A percentile compares a stretch with the other conserved stretches of the same genome.
These are phyloP conservation scores for Cinclus mexicanus DNA, from an alignment of 2,113 vertebrate genomes.

Conservation along the genomic window DNA sequence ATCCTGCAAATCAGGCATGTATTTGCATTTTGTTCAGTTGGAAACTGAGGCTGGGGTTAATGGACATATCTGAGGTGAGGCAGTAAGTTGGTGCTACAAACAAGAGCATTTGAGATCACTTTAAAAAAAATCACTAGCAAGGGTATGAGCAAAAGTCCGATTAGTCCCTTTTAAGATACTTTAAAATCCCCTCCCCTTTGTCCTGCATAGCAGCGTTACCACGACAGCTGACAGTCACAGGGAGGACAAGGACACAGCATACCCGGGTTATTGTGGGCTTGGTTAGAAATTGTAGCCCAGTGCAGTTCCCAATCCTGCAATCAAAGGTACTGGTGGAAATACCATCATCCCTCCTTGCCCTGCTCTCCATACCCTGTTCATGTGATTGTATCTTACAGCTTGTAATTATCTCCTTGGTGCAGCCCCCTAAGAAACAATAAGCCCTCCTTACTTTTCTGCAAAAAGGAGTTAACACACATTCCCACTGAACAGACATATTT, in stretches of 20 bases:
- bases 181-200: neutral
- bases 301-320: neutral
- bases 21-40: neutral
- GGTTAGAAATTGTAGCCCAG: neutral
- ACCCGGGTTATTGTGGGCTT: neutral
- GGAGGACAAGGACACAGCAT: neutral
- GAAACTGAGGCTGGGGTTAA: neutral
- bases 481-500: neutral
- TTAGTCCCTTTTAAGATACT: neutral
- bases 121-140: neutral
- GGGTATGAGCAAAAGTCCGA: neutral
- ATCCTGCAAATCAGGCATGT: neutral
- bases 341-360: neutral
- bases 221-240: neutral
- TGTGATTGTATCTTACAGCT: neutral
- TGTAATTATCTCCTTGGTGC: slow-evolving; percentile 20
- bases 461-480: neutral
- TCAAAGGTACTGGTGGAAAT: neutral
- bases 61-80: neutral
- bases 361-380: neutral
- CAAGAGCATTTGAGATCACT: accelerated
- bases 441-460: neutral
- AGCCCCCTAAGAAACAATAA: neutral
- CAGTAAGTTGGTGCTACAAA: neutral
- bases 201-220: neutral